Evolutionary conservation across 2,888 invertebrate genomes (phyloP), one percentile per base, ranked within the genome.

Genomic region (Oxyscelio sp.): DNA sequence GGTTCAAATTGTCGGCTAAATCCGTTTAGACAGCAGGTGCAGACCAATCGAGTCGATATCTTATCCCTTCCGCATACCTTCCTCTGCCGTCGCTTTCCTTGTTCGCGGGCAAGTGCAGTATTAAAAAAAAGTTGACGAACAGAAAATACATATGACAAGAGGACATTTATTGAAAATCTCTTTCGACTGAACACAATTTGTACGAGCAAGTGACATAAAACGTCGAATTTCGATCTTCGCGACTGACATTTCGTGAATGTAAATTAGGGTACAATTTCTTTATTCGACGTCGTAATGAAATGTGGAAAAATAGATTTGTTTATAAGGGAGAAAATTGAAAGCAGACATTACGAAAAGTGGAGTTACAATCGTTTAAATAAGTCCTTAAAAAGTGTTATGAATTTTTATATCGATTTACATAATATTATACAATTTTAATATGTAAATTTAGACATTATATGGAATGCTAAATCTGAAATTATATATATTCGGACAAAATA

Each of bases 21-120:
- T 77, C 59, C 77, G 52, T 77, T 77, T 68, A 45, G 78, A 52
- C 61, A 22, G 61, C 68, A 78, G 70, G 68, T 68, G 68, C 70
- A n/a, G 58, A 19, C 65, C 75, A 48, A 75, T 75, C 75, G 50
- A 75, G 65, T 58, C 66, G 58, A 75, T 75, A 75, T 63, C 75
- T 75, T 75, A 75, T 75, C 75, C 56, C 66, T 56, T 54, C 43
- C 31, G 50, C 74, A 43, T 73, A 17, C 52, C 58, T 31, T 40
- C 59, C 13, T 31, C 15, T 21, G 15, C 15, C 27, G 54, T 54
- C 27, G 5, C 38, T 38, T 17, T 54, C 54, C 58, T 38, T n/a
- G 52, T 24, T 54, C 65, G 48, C 15, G 19, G n/a, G 15, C 45
- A 48, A 2, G 6, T 13, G 15, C 27, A 15, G 19, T 9, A 27